Conservation (phyloP, 2,113 vertebrate species). For the Rhegmatorhina hoffmannsi region DNA sequence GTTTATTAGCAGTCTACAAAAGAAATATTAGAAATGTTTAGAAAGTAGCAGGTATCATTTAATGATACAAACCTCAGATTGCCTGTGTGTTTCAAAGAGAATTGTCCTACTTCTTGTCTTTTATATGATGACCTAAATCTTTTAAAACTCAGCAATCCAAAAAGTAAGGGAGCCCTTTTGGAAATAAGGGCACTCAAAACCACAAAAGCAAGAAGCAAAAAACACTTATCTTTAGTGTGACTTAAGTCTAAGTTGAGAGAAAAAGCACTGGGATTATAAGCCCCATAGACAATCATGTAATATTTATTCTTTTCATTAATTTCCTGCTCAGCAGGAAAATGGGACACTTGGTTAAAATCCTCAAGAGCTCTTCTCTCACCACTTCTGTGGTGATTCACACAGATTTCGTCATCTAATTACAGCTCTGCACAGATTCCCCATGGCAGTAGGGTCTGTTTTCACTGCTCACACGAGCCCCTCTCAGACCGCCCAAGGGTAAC, state of each 20-base stretch:
- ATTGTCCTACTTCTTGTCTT: not conserved
- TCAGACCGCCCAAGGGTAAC: not conserved
- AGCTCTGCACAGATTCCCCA: not conserved
- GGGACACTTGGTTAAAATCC: not conserved
- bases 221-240: not conserved
- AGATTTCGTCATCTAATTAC: not conserved
- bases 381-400: not conserved
- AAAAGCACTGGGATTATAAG: not conserved
- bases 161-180: not conserved
- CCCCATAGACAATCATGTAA: not conserved
- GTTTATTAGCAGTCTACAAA: not conserved
- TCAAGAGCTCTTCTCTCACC: not conserved
- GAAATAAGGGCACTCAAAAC: not conserved
- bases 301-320: not conserved
- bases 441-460: not conserved
- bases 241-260: not conserved
- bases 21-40: not conserved
- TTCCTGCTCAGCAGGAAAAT: not conserved
- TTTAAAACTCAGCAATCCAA: not conserved
- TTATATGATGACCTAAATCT: not conserved
- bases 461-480: not conserved
- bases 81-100: not conserved
- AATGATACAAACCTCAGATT: not conserved
- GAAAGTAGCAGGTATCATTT: not conserved
- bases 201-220: not conserved